Conservation (phyloP, 2,113 vertebrate species). For the Phaethon lepturus region DNA sequence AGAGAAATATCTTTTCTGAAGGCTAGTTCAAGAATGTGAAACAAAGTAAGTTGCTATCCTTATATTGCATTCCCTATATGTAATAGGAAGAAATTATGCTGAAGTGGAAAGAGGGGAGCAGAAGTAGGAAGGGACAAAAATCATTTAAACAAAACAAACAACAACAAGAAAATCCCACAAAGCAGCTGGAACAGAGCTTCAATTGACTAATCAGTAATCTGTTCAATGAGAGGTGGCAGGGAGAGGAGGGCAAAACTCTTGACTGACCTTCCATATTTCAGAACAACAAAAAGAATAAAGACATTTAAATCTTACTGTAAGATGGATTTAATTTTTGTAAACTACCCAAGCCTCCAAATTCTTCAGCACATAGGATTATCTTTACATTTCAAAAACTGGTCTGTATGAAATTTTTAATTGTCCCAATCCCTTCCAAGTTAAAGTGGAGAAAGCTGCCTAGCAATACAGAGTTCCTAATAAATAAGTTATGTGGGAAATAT, state of each 20-base stretch:
- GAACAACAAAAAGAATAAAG: not conserved
- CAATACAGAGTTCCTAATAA: not conserved
- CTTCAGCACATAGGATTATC: not conserved
- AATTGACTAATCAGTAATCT: not conserved
- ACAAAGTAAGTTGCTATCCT: not conserved
- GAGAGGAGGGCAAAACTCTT: not conserved
- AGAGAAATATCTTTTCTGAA: not conserved
- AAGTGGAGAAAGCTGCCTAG: not conserved
- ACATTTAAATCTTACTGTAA: not conserved
- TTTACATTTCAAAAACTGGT: not conserved
- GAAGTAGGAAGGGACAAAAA: not conserved
- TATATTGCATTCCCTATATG: not conserved
- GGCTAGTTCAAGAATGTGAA: not conserved
- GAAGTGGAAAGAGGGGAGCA: not conserved
- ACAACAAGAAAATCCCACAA: not conserved
- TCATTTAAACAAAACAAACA: not conserved
- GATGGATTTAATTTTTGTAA: not conserved
- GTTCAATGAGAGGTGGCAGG: not conserved
- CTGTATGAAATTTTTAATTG: not conserved
- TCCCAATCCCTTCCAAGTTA: not conserved
- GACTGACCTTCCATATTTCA: not conserved
- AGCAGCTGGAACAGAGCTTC: not conserved
- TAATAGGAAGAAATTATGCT: not conserved
- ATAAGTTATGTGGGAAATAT: conserved; percentile 25
- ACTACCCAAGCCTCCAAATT: not conserved